Evolutionary conservation across 2,113 vertebrate species (phyloP).

Genomic region (Oenanthe melanoleuca): DNA sequence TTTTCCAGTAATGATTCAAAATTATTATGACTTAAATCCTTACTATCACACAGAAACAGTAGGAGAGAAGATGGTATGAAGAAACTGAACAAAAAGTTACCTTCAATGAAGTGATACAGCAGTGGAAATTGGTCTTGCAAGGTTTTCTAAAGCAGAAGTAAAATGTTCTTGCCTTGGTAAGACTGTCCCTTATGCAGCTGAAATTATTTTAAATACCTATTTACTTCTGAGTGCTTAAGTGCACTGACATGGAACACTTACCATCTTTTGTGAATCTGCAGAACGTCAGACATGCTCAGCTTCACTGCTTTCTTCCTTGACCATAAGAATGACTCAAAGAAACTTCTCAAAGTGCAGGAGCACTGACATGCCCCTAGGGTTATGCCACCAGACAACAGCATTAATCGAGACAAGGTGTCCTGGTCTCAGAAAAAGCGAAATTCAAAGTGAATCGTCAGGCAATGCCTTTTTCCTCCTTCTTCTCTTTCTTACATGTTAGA

Average conservation of each 20-base stretch:
- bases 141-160: neutral
- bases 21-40: neutral
- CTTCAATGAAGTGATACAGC: neutral
- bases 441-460: neutral
- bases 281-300: neutral
- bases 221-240: neutral
- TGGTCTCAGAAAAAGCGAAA: neutral
- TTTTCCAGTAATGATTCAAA: neutral
- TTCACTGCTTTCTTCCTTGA: neutral
- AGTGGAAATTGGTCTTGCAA: neutral
- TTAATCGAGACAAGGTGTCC: neutral
- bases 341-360: neutral
- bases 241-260: neutral
- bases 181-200: neutral
- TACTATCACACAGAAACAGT: neutral
- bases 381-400: neutral
- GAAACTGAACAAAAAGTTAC: neutral
- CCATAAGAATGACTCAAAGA: neutral
- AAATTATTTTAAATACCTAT: neutral
- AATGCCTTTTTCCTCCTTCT: neutral
- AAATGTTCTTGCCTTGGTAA: neutral
- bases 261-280: neutral
- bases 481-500: neutral
- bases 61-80: neutral
- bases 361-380: neutral